Evolutionary conservation across 2,797 vertebrate genomes (phyloP), one percentile per base, ranked within the genome.

Genomic region (Pangasius krempfi): DNA sequence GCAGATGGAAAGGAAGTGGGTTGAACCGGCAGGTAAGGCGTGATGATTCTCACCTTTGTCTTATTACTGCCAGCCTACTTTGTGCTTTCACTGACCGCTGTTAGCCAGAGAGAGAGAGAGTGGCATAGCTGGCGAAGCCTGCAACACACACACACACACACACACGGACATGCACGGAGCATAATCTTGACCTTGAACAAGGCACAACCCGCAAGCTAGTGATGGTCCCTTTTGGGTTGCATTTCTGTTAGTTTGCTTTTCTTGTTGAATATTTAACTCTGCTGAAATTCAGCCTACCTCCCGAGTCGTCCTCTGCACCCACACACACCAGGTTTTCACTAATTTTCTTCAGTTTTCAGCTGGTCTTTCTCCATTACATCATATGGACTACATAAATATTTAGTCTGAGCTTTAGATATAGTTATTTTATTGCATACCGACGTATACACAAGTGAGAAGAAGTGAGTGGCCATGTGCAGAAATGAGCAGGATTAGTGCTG

Each of bases 351-450:
- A 37, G 54, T 33, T 82, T 82, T 62, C 20, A 50, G 6, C 58
- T 44, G 16, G 73, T 1, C 16, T 75, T 52, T 75, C 40, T 82
- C 16, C 14, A 20, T 62, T 62, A 82, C 13, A 82, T 83, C 6
- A 64, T n/a, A 83, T n/a, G 58, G 22, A 64, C 40, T 64, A 40
- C 44, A 78, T 88, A 85, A 85, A 88, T 66, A 58, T 88, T 85
- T 78, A 58, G 73, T 72, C 33, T 58, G 68, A 60, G 84, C 78
- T 56, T 79, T 62, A 70, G 54, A 70, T 83, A 40, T 75, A 89
- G 60, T 68, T 50, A 68, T 84, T 75, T 83, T 72, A 62, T 82
- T 82, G 54, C 64, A 50, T 44, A 10, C 27, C 1, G 44, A 56
- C n/a, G 84, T 62, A 60, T 78, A 54, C 70, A 82, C 68, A 89